Percentiles rank a stretch among this genome's conserved stretches.
These are phyloP conservation scores for Seira ritae DNA, from an alignment of 2,888 invertebrate genomes.

Conservation along the genomic window DNA sequence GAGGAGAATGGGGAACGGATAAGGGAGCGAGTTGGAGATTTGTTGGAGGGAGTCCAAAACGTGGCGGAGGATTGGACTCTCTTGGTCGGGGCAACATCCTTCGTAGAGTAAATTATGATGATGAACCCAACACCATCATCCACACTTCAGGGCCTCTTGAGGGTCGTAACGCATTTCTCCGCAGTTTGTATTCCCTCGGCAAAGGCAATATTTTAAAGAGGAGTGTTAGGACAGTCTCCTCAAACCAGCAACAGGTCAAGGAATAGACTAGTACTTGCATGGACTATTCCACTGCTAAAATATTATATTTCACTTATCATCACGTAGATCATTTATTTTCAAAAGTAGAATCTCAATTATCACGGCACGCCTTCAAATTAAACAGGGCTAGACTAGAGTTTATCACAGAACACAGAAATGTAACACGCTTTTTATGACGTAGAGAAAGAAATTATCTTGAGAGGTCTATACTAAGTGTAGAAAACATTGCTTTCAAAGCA, in stretches of 20 bases:
- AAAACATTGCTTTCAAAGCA: too few relatives aligned
- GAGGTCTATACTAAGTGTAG: too few relatives aligned
- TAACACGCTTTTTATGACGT: too few relatives aligned
- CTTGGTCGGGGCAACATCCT: slow-evolving; percentile 77
- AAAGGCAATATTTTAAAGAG: slow-evolving; percentile 76
- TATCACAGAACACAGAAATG: too few relatives aligned
- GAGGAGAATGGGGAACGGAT: slow-evolving; percentile 66
- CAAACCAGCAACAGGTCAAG: slow-evolving; percentile 57
- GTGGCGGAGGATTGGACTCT: slow-evolving; percentile 76
- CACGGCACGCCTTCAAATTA: too few relatives aligned
- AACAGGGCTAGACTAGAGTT: too few relatives aligned
- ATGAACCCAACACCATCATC: slow-evolving; percentile 66
- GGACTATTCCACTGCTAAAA: too few relatives aligned
- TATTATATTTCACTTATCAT: too few relatives aligned
- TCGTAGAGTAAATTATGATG: slow-evolving; percentile 69
- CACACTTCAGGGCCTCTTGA: slow-evolving; percentile 63
- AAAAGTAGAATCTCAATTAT: too few relatives aligned
- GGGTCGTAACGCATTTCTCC: slow-evolving; percentile 66
- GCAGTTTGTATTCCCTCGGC: slow-evolving; percentile 77
- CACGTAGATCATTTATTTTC: too few relatives aligned
- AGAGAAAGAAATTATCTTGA: too few relatives aligned
- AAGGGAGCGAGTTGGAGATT: slow-evolving; percentile 71
- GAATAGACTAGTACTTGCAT: slow-evolving; percentile 34
- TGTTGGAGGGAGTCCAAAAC: slow-evolving; percentile 69
- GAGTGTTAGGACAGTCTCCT: slow-evolving; percentile 58